Evolutionary conservation across 2,797 vertebrate species (phyloP).

Genomic region (Coracias cyanogaster): DNA sequence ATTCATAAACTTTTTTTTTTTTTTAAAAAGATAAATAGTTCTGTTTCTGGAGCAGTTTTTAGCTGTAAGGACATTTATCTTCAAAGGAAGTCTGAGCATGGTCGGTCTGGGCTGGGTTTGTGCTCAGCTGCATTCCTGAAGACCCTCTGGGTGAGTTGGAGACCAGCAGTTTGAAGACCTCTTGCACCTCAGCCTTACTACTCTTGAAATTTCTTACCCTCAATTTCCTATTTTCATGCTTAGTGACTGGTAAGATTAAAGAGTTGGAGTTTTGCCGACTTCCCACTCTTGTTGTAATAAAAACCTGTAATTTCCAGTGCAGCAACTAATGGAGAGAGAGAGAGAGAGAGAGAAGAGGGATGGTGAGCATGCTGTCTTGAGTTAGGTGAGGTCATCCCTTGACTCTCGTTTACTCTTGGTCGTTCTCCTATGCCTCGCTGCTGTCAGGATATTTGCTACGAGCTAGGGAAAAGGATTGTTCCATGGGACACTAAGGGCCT

Average conservation of each 20-base stretch:
- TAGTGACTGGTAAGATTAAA: not conserved
- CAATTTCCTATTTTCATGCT: not conserved
- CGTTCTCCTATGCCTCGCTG: not conserved
- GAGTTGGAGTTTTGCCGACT: not conserved
- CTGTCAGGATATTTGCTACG: not conserved
- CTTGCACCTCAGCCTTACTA: not conserved
- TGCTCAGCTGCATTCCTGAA: not conserved
- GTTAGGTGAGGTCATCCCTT: not conserved
- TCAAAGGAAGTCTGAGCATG: not conserved
- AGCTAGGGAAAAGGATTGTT: not conserved
- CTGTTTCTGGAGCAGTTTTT: not conserved
- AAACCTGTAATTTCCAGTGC: not conserved
- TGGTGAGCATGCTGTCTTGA: not conserved
- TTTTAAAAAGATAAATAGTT: not conserved
- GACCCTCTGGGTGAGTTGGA: not conserved
- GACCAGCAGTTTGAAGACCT: not conserved
- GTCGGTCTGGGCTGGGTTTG: not conserved
- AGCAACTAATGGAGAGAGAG: not conserved
- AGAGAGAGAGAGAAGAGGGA: not conserved
- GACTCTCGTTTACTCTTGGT: not conserved
- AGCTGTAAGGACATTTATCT: not conserved
- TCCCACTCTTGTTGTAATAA: not conserved
- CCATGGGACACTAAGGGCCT: accelerated
- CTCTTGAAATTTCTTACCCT: not conserved
- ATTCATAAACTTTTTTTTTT: not conserved